These are phyloP conservation scores for Diabrotica virgifera DNA, from an alignment of 1,140 invertebrate genomes.

Conservation along the genomic window DNA sequence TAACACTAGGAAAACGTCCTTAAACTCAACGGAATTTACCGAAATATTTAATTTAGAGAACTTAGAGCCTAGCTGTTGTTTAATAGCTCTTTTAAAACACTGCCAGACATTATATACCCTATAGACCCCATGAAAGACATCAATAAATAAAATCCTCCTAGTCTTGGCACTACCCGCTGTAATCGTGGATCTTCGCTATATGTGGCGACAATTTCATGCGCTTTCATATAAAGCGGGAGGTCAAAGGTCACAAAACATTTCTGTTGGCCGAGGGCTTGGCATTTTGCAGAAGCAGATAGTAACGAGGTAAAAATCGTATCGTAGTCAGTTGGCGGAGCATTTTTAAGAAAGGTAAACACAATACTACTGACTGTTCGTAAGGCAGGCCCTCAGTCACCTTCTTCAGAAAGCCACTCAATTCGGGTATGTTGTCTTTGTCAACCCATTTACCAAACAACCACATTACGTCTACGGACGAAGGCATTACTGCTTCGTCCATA, in stretches of 20 bases:
- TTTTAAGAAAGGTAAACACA: constrained; percentile 34
- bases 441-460: constrained; percentile 30
- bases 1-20: constrained; percentile 25
- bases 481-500: neutral
- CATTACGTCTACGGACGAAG: constrained; percentile 11
- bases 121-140: constrained; percentile 48
- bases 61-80: constrained; percentile 12
- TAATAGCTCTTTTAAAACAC: too few relatives aligned
- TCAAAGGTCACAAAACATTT: constrained; percentile 20
- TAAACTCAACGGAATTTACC: constrained; percentile 12
- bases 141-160: constrained; percentile 42
- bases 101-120: constrained; percentile 48
- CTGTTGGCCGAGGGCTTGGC: constrained; percentile 25
- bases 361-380: constrained; percentile 23
- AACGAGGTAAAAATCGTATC: neutral
- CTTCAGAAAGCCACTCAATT: constrained; percentile 37
- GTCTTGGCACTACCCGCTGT: constrained; percentile 30
- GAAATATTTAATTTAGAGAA: constrained; percentile 8
- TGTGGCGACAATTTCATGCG: constrained; percentile 30
- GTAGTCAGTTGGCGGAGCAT: constrained; percentile 26
- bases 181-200: constrained; percentile 10
- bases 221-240: constrained; percentile 19
- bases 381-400: constrained; percentile 15
- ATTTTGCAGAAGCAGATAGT: neutral
- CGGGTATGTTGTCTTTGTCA: constrained; percentile 21